Conservation (phyloP, 2,888 invertebrate genomes). For the Spodoptera littoralis region DNA sequence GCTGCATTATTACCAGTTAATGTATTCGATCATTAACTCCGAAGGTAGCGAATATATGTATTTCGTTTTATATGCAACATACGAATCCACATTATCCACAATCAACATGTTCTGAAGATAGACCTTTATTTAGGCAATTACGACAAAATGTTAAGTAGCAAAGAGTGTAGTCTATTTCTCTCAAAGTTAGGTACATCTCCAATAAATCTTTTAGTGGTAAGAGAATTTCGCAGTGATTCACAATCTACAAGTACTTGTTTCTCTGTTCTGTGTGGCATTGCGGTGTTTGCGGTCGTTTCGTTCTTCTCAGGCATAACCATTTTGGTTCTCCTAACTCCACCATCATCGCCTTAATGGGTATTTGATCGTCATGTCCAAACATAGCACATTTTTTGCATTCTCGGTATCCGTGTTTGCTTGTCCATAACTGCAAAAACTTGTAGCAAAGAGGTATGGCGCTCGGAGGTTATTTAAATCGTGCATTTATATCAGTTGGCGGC, state of each 20-base stretch:
- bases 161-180: not conserved
- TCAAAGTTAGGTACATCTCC: not conserved
- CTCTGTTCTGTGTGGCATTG: not conserved
- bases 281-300: too few relatives aligned
- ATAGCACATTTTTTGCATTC: slow-evolving; percentile 35
- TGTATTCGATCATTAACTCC: slow-evolving; percentile 50
- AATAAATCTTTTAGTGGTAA: not conserved
- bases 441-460: slow-evolving; percentile 39
- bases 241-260: not conserved
- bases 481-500: slow-evolving; percentile 57
- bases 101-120: slow-evolving; percentile 8
- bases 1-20: slow-evolving; percentile 46
- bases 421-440: slow-evolving; percentile 35
- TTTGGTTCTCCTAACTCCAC: slow-evolving; percentile 31
- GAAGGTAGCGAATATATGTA: slow-evolving; percentile 44
- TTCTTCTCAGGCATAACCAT: slow-evolving; percentile 3
- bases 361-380: slow-evolving; percentile 32
- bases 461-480: slow-evolving; percentile 45
- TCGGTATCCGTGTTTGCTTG: slow-evolving; percentile 34
- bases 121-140: slow-evolving; percentile 12
- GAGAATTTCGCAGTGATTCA: not conserved
- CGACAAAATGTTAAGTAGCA: not conserved
- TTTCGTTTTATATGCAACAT: slow-evolving; percentile 17
- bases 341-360: slow-evolving; percentile 22
- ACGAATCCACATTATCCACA: slow-evolving; percentile 18